phyloP scores from a whole-genome alignment of 2,113 vertebrate species.

The Actinemys pallida region DNA sequence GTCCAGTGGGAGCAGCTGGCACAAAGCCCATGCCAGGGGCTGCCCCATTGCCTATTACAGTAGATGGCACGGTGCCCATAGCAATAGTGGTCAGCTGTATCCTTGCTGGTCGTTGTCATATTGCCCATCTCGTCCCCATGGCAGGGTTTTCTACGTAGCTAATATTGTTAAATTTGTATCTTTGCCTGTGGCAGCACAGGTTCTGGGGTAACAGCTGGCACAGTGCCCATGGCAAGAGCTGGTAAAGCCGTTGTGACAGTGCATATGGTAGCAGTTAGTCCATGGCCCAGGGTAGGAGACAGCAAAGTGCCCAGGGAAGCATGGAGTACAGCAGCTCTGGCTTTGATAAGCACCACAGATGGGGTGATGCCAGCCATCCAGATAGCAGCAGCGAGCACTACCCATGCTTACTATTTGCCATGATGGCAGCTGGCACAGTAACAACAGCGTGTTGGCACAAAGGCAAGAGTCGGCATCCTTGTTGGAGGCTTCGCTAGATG shows the following conservation, averaged over 20 bases:
- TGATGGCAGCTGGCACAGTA: neutral
- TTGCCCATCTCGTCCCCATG: neutral
- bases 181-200: neutral
- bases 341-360: no score
- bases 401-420: neutral
- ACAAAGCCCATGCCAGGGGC: accelerated
- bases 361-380: no score
- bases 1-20: accelerated
- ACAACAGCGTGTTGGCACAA: neutral
- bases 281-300: neutral
- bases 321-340: neutral
- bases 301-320: neutral
- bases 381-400: no score
- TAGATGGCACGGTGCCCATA: no score
- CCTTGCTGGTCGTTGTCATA: neutral
- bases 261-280: no score
- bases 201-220: neutral
- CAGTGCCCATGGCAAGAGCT: neutral
- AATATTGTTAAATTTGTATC: neutral
- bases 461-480: neutral
- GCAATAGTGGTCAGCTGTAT: accelerated
- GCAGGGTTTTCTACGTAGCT: neutral
- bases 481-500: neutral
- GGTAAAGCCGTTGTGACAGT: no score
- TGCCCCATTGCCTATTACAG: neutral